Conservation (phyloP, 2,113 vertebrate genomes). For the Antidorcas marsupialis region DNA sequence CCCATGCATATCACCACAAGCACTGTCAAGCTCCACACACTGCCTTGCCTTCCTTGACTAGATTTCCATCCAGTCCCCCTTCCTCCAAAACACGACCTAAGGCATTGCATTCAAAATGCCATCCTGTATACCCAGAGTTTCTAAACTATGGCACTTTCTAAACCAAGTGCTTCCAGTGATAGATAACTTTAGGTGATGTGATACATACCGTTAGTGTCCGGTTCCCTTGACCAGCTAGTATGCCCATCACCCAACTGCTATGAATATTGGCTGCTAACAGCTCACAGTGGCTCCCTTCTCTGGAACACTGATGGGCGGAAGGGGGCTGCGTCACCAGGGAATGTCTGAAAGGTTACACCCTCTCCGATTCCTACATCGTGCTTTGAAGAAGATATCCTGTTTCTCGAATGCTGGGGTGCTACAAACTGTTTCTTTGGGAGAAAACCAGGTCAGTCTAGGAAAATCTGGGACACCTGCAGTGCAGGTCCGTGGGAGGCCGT, state of each 20-base stretch:
- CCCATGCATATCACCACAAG: neutral
- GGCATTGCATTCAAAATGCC: neutral
- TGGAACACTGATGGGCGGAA: neutral
- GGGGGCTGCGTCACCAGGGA: neutral
- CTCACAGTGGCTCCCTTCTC: neutral
- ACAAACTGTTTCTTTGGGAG: neutral
- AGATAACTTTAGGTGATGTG: neutral
- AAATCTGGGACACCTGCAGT: neutral
- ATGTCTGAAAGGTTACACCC: neutral
- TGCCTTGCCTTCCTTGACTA: neutral
- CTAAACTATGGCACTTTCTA: neutral
- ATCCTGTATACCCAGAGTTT: neutral
- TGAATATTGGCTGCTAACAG: neutral
- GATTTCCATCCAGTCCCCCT: neutral
- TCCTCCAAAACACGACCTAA: neutral
- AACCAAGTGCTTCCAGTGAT: neutral
- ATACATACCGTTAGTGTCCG: fast-evolving
- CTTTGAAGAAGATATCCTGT: neutral
- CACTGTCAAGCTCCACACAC: neutral
- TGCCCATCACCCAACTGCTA: neutral
- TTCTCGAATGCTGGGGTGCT: neutral
- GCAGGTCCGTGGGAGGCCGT: neutral
- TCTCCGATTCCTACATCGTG: neutral
- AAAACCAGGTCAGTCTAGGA: neutral
- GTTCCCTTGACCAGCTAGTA: neutral